A percentile compares a stretch with the other conserved stretches of the same genome.
Evolutionary conservation across 2,888 invertebrate species (phyloP).

Genomic region (Sussaba pulchella): DNA sequence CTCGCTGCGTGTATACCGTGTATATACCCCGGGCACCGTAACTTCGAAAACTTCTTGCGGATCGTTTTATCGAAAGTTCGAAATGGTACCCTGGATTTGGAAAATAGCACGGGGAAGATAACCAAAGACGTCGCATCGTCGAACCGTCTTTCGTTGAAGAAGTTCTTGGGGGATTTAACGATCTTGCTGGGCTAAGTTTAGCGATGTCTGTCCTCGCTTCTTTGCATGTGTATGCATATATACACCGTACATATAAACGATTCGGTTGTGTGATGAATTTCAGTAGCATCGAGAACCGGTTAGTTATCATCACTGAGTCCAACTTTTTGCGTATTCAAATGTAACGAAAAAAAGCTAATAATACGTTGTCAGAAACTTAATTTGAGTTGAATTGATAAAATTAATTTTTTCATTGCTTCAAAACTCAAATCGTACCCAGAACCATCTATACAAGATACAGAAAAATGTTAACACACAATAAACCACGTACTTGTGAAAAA

Average conservation of each 20-base stretch:
- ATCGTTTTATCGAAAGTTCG: slow-evolving; percentile 41
- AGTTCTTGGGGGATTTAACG: slow-evolving; percentile 36
- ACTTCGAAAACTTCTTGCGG: slow-evolving; percentile 53
- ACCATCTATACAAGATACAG: too few species aligned
- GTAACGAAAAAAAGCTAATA: too few species aligned
- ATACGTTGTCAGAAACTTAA: too few species aligned
- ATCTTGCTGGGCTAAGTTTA: slow-evolving; percentile 37
- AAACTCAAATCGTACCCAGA: too few species aligned
- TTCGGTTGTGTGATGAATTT: neutral
- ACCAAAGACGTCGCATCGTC: slow-evolving; percentile 33
- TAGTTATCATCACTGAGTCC: too few species aligned
- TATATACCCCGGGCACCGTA: slow-evolving; percentile 21
- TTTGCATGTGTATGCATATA: slow-evolving; percentile 1
- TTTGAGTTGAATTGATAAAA: too few species aligned
- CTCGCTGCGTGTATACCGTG: slow-evolving; percentile 27
- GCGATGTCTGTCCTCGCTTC: slow-evolving; percentile 11
- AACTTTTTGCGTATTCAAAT: too few species aligned
- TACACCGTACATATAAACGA: neutral
- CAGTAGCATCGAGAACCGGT: too few species aligned
- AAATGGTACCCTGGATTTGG: slow-evolving; percentile 47
- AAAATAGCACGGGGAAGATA: slow-evolving; percentile 46
- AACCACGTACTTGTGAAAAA: too few species aligned
- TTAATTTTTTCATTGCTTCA: too few species aligned
- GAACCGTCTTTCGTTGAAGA: slow-evolving; percentile 7
- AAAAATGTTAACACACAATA: too few species aligned